Base-by-base conservation (phyloP, 1,140 invertebrate species). In the Leptinotarsa defecta region DNA sequence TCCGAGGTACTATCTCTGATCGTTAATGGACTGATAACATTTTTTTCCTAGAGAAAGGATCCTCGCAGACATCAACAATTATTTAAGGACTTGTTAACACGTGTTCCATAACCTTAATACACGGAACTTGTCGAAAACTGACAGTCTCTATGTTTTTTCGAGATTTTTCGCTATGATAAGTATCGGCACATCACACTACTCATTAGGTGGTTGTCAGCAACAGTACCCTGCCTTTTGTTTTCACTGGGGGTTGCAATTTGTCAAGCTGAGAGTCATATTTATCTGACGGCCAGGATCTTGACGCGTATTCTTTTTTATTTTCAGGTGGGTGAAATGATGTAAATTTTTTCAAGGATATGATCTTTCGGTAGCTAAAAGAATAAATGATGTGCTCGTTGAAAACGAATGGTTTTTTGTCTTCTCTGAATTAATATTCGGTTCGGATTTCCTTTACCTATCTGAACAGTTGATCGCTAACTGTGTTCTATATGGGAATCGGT, bases 71-170 rank as follows among this genome's bases (percentile, higher is more conserved):
- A 57, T 19, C 52, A 57, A 57, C 64, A 65, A 65, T 65, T 65
- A 65, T 65, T 65, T 65, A 65, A 65, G 27, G 20, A 65, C 64
- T 65, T 65, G 64, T 65, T 24, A 65, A 65, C 64, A 65, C 64
- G 27, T 65, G 64, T 65, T 24, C 64, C 20, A 65, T 20, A 65
- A 24, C 64, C 20, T 65, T 34, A 65, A 65, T 34, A 65, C 64
- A 65, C 20, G 27, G 20, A 65, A 34, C 11, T 65, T 65, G 64
- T 20, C 20, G 4, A 65, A 65, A 65, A 13, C 27, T 20, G 20
- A 24, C 27, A 6, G 22, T 65, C 52, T 19, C 52, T 15, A 57
- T 57, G 52, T 57, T 57, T 65, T 65, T 34, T 65, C 27, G 64
- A 65, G 64, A 65, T 65, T 65, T 65, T 65, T 20, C 19, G 20